Evolutionary conservation across 2,888 invertebrate genomes (phyloP), one percentile per base, ranked within the genome.

Genomic region (Volucella inflata): DNA sequence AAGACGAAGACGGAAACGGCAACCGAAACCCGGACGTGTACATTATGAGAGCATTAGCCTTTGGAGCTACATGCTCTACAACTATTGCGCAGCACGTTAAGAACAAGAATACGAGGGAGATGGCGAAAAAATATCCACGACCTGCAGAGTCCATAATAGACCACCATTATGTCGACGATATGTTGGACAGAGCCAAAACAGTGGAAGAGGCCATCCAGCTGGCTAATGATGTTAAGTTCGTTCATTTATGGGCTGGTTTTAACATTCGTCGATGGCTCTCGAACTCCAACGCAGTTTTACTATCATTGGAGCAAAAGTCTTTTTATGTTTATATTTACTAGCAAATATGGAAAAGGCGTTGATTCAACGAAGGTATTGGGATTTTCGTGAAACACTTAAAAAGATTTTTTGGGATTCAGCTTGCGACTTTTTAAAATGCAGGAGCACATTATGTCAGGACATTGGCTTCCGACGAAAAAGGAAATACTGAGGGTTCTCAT

Each of bases 201-300:
- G 68, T 59, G 17, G 53, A 57, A 21, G 59, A 50, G 14, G 60
- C 77, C 4, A 36, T 68, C 4, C 16, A 68, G 16, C 60, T 68
- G 11, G 68, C 51, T 12, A 46, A 38, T 14, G 38, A 68, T 4
- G 68, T 77, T 9, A 36, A 40, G 11, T 30, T 55, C 16, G 57
- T 79, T 11, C 72, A 79, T 10, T n/a, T n/a, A 81, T 12, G 71
- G 1, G 78, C 50, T 2, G 70, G 76, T 3, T 87, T 87, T 53
- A 51, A 80, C 14, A 87, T 87, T 12, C 38, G 80, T 2, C 77
- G 83, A 12, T 87, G 82, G 70, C 12, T 74, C 11, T 81, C 87
- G 0, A 87, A 87, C n/a, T 78, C 70, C 4, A 11, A 4, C 4
- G 59, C 65, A 17, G 72, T 78, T 30, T 17, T 44, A 8, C 16